Conservation (phyloP, 1,140 invertebrate genomes). For the Cotesia typhae region DNA sequence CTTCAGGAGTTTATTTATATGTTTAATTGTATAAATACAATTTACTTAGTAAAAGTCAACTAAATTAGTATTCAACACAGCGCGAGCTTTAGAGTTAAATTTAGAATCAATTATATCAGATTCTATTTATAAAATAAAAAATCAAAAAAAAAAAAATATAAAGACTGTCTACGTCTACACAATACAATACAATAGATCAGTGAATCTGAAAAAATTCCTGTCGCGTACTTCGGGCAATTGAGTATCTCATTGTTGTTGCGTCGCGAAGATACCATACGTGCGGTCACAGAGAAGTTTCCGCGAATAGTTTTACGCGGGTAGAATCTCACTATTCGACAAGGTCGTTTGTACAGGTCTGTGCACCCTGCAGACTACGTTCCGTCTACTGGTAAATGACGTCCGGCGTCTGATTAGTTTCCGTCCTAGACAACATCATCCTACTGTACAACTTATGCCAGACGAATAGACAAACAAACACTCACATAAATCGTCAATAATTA, state of each 20-base stretch:
- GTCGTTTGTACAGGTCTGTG: slow-evolving; percentile 32
- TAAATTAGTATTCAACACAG: too few species aligned
- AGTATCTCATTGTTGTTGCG: slow-evolving; percentile 28
- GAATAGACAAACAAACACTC: slow-evolving; percentile 22
- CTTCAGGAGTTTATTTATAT: too few species aligned
- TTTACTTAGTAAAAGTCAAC: too few species aligned
- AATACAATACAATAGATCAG: neutral
- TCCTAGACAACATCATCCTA: slow-evolving; percentile 28
- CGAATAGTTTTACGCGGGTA: slow-evolving; percentile 41
- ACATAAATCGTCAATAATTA: neutral
- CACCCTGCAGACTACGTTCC: neutral
- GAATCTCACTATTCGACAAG: slow-evolving; percentile 38
- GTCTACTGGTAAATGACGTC: slow-evolving; percentile 38
- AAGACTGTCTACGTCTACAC: neutral
- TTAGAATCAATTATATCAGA: too few species aligned
- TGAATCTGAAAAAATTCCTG: neutral
- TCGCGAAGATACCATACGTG: slow-evolving; percentile 20
- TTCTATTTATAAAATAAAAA: too few species aligned
- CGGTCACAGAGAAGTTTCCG: slow-evolving; percentile 37
- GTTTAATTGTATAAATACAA: too few species aligned
- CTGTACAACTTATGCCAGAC: slow-evolving; percentile 31
- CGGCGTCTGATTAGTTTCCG: slow-evolving; percentile 48
- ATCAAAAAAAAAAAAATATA: too few species aligned
- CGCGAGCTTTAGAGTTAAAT: too few species aligned
- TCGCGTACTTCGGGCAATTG: slow-evolving; percentile 23